Evolutionary conservation across 2,888 invertebrate species (phyloP).

Genomic region (Tillus elongatus): DNA sequence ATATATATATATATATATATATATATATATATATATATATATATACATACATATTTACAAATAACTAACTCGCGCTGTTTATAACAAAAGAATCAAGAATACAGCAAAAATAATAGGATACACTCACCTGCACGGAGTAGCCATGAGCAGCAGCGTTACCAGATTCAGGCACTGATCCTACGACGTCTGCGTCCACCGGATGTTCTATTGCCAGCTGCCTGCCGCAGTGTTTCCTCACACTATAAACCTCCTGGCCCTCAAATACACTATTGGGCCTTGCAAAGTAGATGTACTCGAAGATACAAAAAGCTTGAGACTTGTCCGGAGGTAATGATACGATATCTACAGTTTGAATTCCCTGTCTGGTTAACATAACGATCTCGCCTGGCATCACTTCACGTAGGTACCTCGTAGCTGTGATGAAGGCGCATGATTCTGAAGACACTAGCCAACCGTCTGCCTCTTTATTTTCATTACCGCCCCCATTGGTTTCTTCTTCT

Average conservation of each 20-base stretch:
- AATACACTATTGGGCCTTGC: conserved; percentile 91
- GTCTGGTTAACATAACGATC: conserved; percentile 81
- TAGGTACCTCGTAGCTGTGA: conserved; percentile 81
- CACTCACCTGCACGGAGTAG: conserved; percentile 74
- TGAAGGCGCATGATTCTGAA: conserved; percentile 94
- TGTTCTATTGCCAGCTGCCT: conserved; percentile 84
- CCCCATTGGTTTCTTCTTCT: conserved; percentile 33
- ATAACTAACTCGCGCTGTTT: too few relatives aligned
- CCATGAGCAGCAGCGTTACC: conserved; percentile 96
- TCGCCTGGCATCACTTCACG: conserved; percentile 90
- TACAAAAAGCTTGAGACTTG: conserved; percentile 85
- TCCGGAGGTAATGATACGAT: conserved; percentile 73
- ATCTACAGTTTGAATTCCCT: conserved; percentile 77
- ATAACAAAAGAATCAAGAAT: too few relatives aligned
- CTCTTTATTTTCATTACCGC: conserved; percentile 42
- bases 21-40: too few relatives aligned
- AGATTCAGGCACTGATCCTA: conserved; percentile 95
- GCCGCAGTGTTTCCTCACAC: conserved; percentile 88
- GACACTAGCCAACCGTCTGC: conserved; percentile 93
- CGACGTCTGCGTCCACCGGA: conserved; percentile 86
- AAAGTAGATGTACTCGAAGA: conserved; percentile 99
- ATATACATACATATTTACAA: too few relatives aligned
- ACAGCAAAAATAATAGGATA: too few relatives aligned
- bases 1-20: too few relatives aligned
- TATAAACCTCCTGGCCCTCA: conserved; percentile 95